Base-by-base conservation (phyloP, 2,113 vertebrate genomes). In the Calidris pygmaea region DNA sequence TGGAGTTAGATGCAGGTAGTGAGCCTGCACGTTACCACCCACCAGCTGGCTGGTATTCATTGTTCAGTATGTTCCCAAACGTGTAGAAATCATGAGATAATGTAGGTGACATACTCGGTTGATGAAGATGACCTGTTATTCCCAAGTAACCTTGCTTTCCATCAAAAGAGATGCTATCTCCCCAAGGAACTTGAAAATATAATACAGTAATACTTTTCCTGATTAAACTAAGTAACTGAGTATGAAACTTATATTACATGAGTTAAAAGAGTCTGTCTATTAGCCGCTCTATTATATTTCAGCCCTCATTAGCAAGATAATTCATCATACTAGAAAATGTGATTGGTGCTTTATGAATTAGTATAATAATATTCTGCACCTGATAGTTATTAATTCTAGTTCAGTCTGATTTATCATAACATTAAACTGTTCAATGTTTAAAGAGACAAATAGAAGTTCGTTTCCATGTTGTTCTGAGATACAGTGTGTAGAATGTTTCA, bases 321-420 rank as follows among this genome's bases (percentile, higher is more conserved):
- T 98, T 97, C 74, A 95, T 98, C 96, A 97, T 76, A 70, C 52
- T 94, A 95, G 87, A 97, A 97, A 90, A 88, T n/a, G 43, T 95
- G 82, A 90, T 79, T 68, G 97, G 87, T 96, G 65, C 60, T 78
- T 97, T 97, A 97, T 91, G 92, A 97, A 98, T 98, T 96, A 94
- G 92, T 93, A 35, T 96, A 95, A 96, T 97, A 95, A 97, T 96
- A 97, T 59, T 75, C 85, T 94, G 83, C 91, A 97, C 97, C 97
- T 97, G 96, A 97, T 97, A 92, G 94, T 97, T 98, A 97, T 98
- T 98, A 96, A 97, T 98, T 98, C 94, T 58, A 71, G 70, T 95
- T 88, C 68, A 70, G 14, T 94, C 90, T 97, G 94, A 95, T 96
- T 94, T 97, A 96, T 97, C 85, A 81, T 96, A 95, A 79, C 63